Evolutionary conservation across 2,888 invertebrate species (phyloP).

Genomic region (Meta bourneti): DNA sequence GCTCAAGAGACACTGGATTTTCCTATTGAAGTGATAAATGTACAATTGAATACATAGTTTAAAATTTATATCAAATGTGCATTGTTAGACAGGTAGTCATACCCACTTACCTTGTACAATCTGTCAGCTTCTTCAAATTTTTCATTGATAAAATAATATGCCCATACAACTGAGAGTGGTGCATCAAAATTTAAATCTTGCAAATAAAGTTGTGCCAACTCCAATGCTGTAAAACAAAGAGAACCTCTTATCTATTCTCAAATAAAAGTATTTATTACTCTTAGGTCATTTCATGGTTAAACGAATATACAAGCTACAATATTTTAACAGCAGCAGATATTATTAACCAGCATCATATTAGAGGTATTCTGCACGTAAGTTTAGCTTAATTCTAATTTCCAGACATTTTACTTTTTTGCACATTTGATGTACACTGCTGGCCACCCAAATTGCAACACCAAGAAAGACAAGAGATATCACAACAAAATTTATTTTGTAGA

Average conservation of each 20-base stretch:
- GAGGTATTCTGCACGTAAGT: no score
- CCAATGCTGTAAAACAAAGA: conserved; percentile 19
- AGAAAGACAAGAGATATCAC: no score
- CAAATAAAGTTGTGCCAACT: conserved; percentile 46
- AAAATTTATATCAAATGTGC: no score
- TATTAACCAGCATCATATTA: not conserved
- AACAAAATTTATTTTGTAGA: no score
- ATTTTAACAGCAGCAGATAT: no score
- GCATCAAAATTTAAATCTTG: conserved; percentile 48
- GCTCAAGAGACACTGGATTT: conserved; percentile 11
- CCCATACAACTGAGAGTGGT: conserved; percentile 62
- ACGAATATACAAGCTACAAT: not conserved
- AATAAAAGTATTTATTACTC: not conserved
- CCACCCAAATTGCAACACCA: no score
- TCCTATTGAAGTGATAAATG: conserved; percentile 12
- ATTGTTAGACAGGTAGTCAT: no score
- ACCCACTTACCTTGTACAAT: conserved; percentile 34
- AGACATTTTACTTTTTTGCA: no score
- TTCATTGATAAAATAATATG: conserved; percentile 49
- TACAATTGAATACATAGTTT: not conserved
- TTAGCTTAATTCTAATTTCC: no score
- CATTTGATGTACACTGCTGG: no score
- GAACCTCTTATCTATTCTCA: not conserved
- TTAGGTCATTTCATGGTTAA: not conserved
- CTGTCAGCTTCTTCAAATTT: conserved; percentile 36